Base-by-base conservation (phyloP, 2,797 vertebrate genomes). In the Falco cherrug region DNA sequence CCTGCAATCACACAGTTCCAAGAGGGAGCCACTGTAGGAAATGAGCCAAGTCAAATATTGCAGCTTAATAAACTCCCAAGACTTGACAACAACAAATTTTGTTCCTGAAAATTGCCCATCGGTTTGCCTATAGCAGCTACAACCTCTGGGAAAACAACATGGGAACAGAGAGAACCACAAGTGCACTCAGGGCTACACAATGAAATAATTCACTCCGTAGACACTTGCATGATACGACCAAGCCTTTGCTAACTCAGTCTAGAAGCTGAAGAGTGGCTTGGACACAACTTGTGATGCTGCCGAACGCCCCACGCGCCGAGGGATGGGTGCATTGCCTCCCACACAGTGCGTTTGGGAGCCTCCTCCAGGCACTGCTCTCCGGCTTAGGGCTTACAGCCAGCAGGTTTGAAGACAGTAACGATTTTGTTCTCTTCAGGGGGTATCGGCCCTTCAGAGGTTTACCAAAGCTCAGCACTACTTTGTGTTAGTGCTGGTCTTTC, bases 41-140 rank as follows among this genome's bases (percentile, higher is more conserved):
- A 91, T 16, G 82, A 95, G 94, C 95, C 93, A 95, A 96, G 76
- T 69, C 94, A 96, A 96, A 95, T 67, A 90, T 73, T 81, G 65
- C 81, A 83, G 78, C 77, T 90, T 84, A 76, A 90, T 70, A 90
- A 92, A 86, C 73, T 74, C 78, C 24, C 24, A 60, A 74, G 73
- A 56, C 54, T 84, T 84, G 87, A 79, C 89, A 91, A 77, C 64
- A 92, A 88, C 76, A 84, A 88, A 71, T 85, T 83, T 87, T 75
- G 16, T 68, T 88, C 54, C 91, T 77, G 76, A 60, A 91, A 84
- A 76, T 60, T 10, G 16, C 57, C 87, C 85, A 9, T 19, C 2
- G 9, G 43, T 75, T 73, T 43, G 65, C 41, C 73, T 31, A 4
- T 9, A 84, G 87, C 60, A 83, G 69, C 61, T 26, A 13, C 0